Percentiles rank a stretch among this genome's conserved stretches.
Evolutionary conservation across 2,888 invertebrate species (phyloP).

Genomic region (Stenodera caucasica): DNA sequence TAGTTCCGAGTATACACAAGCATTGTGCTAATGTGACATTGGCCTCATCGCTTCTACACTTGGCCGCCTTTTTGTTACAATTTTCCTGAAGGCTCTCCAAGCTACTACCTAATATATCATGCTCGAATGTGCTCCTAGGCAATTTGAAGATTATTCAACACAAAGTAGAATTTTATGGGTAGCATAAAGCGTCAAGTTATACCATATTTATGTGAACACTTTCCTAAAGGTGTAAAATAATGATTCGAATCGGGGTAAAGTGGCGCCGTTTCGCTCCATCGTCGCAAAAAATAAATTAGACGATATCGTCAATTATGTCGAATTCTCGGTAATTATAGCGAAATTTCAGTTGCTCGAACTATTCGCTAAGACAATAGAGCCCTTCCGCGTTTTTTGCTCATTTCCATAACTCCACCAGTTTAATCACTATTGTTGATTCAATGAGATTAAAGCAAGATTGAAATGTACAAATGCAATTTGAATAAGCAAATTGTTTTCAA

Average conservation of each 20-base stretch:
- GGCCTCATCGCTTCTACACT: conserved; percentile 52
- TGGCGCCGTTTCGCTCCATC: conserved; percentile 33
- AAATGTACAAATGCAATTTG: conserved; percentile 5
- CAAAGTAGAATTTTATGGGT: conserved; percentile 54
- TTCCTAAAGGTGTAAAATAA: conserved; percentile 53
- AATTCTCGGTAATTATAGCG: no score
- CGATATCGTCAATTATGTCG: no score
- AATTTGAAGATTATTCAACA: conserved; percentile 56
- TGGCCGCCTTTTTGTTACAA: conserved; percentile 49
- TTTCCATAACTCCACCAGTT: not conserved
- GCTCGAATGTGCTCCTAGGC: conserved; percentile 52
- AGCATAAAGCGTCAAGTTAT: conserved; percentile 54
- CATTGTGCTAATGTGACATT: conserved; percentile 52
- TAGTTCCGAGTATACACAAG: no score
- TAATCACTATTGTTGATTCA: not conserved
- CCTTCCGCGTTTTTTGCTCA: not conserved
- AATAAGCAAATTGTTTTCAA: not conserved
- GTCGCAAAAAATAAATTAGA: no score
- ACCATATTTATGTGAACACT: conserved; percentile 53
- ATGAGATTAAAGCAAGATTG: conserved; percentile 1
- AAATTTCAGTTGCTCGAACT: no score
- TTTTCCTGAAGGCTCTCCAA: conserved; percentile 43
- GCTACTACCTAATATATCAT: conserved; percentile 47
- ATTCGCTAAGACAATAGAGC: no score
- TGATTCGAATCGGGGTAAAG: conserved; percentile 37